Evolutionary conservation across 2,113 vertebrate species (phyloP).

Genomic region (Paramormyrops kingsleyae): DNA sequence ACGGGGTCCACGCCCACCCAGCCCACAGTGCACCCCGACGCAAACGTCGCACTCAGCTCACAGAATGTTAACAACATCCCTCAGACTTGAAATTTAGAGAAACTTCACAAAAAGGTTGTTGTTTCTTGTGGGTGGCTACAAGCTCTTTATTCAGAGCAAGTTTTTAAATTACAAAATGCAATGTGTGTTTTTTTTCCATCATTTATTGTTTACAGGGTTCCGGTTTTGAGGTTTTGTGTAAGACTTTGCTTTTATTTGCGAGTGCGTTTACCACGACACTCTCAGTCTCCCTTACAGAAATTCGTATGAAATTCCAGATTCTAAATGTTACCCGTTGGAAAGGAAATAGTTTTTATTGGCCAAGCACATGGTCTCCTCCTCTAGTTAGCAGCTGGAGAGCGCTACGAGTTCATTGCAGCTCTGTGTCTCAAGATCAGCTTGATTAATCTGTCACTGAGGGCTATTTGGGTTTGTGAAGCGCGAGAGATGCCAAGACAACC

Average conservation of each 20-base stretch:
- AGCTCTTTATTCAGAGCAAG: not conserved
- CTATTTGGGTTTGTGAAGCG: conserved; percentile 59
- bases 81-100: not conserved
- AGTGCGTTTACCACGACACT: not conserved
- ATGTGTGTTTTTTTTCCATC: not conserved
- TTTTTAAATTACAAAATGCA: not conserved
- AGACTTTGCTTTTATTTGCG: not conserved
- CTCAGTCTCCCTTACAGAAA: conserved; percentile 15
- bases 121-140: not conserved
- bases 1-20: not conserved
- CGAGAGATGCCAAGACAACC: conserved; percentile 56
- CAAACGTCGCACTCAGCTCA: not conserved
- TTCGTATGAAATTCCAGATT: conserved; percentile 36
- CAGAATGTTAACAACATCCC: not conserved
- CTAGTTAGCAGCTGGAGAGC: conserved; percentile 49
- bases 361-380: conserved; percentile 32
- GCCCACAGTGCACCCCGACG: not conserved
- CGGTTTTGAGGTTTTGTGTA: not conserved
- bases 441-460: conserved; percentile 57
- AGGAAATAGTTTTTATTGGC: conserved; percentile 52
- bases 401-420: conserved; percentile 55
- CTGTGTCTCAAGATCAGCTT: conserved; percentile 50
- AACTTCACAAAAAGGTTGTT: not conserved
- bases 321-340: conserved; percentile 35
- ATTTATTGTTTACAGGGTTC: not conserved